A percentile compares a stretch with the other conserved stretches of the same genome.
Conservation (phyloP, 1,140 invertebrate genomes). For the Conopomorpha cramerella region DNA sequence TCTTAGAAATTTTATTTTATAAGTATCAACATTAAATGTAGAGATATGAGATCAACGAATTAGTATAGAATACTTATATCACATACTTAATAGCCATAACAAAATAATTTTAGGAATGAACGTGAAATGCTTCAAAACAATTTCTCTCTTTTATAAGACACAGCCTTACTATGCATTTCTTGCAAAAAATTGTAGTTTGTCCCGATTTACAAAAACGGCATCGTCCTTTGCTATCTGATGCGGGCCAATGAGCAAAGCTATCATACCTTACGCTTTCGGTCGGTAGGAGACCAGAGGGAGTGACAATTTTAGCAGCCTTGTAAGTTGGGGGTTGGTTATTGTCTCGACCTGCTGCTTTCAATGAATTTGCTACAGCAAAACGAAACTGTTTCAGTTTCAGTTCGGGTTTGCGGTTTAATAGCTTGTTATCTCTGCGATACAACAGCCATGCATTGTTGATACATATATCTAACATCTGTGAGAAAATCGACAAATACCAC, state of each 20-base stretch:
- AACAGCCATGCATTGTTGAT: constrained; percentile 16
- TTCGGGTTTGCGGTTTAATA: constrained; percentile 1
- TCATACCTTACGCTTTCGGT: background rate
- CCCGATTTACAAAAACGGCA: background rate
- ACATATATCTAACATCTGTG: constrained; percentile 15
- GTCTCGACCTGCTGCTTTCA: background rate
- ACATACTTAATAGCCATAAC: too few relatives aligned
- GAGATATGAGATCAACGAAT: too few relatives aligned
- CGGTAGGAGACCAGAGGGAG: background rate
- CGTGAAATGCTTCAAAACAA: too few relatives aligned
- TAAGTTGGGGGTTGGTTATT: background rate
- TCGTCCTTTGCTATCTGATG: background rate
- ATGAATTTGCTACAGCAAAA: background rate
- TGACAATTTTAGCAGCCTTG: background rate
- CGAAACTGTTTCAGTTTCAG: background rate
- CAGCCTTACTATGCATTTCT: background rate
- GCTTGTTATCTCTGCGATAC: constrained; percentile 5
- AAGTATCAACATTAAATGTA: too few relatives aligned
- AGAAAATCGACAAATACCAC: constrained; percentile 17
- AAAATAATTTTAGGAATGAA: too few relatives aligned
- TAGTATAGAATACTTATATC: too few relatives aligned
- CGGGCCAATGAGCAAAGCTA: background rate
- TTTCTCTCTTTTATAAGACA: background rate
- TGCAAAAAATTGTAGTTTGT: background rate
- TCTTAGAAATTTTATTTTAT: too few relatives aligned